These are phyloP conservation scores for Luffia ferchaultella DNA, from an alignment of 2,888 invertebrate genomes.

Conservation along the genomic window DNA sequence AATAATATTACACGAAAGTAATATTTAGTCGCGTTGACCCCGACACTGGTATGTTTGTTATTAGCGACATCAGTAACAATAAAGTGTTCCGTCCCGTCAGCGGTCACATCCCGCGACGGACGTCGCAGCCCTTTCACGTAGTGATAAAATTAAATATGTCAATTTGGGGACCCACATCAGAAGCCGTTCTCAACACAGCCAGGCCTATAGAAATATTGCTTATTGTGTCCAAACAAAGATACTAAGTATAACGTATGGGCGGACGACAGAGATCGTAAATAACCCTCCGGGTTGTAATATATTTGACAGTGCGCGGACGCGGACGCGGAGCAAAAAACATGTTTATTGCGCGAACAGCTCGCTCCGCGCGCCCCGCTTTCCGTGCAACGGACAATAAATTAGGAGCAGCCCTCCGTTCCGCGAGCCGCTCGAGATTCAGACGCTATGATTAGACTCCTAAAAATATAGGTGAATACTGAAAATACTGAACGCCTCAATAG, in stretches of 20 bases:
- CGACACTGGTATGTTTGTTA: too few relatives aligned
- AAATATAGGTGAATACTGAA: too few relatives aligned
- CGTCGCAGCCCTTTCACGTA: slow-evolving; percentile 49
- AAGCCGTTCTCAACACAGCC: slow-evolving; percentile 62
- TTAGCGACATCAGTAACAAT: too few relatives aligned
- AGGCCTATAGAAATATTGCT: slow-evolving; percentile 62
- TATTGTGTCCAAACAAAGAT: slow-evolving; percentile 68
- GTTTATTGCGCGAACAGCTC: slow-evolving; percentile 55
- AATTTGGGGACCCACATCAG: slow-evolving; percentile 66
- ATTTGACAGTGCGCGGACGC: slow-evolving; percentile 66
- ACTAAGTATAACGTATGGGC: slow-evolving; percentile 67
- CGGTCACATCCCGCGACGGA: slow-evolving; percentile 33
- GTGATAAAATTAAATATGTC: slow-evolving; percentile 67
- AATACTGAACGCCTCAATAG: too few relatives aligned
- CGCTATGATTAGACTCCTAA: too few relatives aligned
- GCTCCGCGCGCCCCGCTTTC: slow-evolving; percentile 21
- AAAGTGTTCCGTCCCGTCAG: too few relatives aligned
- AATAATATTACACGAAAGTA: too few relatives aligned
- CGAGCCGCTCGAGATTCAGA: slow-evolving; percentile 4
- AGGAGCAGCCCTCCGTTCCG: slow-evolving; percentile 1
- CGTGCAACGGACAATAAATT: slow-evolving; percentile 9
- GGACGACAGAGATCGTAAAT: slow-evolving; percentile 63
- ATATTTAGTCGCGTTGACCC: too few relatives aligned
- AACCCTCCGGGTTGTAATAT: slow-evolving; percentile 64
- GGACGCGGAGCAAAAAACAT: slow-evolving; percentile 66